Base-by-base conservation (phyloP, 1,140 invertebrate species). In the Drosophila truncata region DNA sequence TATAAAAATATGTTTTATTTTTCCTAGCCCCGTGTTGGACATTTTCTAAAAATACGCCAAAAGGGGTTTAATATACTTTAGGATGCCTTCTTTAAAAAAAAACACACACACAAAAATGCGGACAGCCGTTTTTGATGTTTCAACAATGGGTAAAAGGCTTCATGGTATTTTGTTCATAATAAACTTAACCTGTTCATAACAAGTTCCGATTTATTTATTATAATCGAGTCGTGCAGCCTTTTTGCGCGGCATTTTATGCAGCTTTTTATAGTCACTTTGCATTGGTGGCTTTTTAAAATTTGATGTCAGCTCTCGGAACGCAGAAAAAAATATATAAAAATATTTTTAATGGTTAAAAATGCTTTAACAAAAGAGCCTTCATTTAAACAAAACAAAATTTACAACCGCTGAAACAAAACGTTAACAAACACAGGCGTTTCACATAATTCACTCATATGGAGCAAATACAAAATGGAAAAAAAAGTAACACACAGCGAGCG, bases 381-480 rank as follows among this genome's bases (percentile, higher is more conserved):
- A n/a, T 20, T 66, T 39, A 50, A 31, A 27, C 58, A 77, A 61
- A 70, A 55, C 76, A 60, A 46, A 55, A 63, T 64, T 41, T 74
- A 46, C 47, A 67, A 46, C 52, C 29, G 46, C 41, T 31, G 63
- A 39, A 67, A 42, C 16, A 44, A 77, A 77, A 77, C 63, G 42
- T 42, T 67, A 54, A 33, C 47, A 74, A 64, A 76, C 73, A 33
- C 54, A 46, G 47, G 35, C 37, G 57, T 69, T 69, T 55, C 50
- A 54, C 74, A 78, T 78, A 78, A 78, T 78, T 78, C 75, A 78
- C 74, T 78, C 64, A 57, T 54, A 70, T 78, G 50, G 37, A 55
- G 20, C 41, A 69, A 67, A 50, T n/a, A 18, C 39, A 47, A 49
- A 77, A 77, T 42, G 52, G n/a, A 29, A 52, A 59, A 55, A 63